Percentiles rank a stretch among this genome's conserved stretches.
phyloP scores from a whole-genome alignment of 2,113 vertebrate species.

The Microcebus murinus region DNA sequence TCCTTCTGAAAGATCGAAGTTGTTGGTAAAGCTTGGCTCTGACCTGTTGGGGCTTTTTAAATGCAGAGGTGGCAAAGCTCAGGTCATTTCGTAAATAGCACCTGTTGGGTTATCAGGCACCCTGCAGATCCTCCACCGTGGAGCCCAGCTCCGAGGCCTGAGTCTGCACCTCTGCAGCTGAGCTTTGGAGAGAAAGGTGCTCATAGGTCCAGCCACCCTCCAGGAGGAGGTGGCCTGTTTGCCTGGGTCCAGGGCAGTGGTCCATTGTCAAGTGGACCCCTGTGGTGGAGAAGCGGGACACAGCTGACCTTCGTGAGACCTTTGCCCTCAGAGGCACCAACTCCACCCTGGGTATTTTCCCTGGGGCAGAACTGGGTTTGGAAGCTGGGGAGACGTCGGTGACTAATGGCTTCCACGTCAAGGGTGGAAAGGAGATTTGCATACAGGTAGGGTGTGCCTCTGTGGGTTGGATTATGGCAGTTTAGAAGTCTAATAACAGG shows the following conservation, averaged over 20 bases:
- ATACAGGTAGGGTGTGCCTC: not conserved
- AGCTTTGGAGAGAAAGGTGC: not conserved
- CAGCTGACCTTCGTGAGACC: not conserved
- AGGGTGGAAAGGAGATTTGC: conserved; percentile 7
- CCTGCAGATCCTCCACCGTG: not conserved
- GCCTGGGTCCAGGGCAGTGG: not conserved
- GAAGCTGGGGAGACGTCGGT: not conserved
- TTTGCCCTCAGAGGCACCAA: not conserved
- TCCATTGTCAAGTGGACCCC: not conserved
- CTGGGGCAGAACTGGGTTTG: not conserved
- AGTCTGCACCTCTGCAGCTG: not conserved
- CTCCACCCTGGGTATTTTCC: not conserved
- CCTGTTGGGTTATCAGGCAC: too few relatives aligned
- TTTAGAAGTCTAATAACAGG: conserved; percentile 49
- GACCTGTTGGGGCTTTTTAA: not conserved
- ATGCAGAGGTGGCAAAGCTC: not conserved
- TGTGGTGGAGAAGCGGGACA: not conserved
- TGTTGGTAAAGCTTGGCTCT: not conserved
- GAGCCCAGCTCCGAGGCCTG: not conserved
- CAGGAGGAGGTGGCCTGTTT: not conserved
- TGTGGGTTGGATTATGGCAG: conserved; percentile 1
- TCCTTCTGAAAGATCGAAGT: not conserved
- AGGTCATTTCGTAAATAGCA: not conserved
- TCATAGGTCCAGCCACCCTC: not conserved
- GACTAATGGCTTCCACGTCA: conserved; percentile 15